phyloP scores from a whole-genome alignment of 2,797 vertebrate genomes.

The Brachyalestes nurse region DNA sequence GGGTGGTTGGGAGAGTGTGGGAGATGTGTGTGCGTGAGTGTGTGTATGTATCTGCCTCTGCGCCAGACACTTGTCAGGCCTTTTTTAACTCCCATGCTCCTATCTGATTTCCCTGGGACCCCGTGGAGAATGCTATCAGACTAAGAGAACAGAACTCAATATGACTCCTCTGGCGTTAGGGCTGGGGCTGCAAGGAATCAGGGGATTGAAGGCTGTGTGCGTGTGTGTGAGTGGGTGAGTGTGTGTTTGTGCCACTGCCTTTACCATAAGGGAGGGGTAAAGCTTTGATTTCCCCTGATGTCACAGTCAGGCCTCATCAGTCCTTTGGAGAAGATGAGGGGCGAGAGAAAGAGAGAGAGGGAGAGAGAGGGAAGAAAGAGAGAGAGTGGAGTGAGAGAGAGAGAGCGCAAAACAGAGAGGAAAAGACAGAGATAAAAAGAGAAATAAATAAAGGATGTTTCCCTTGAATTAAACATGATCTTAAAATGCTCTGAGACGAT shows the following conservation, averaged over 20 bases:
- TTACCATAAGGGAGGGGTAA: constrained; percentile 49
- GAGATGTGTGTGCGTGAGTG: constrained; percentile 15
- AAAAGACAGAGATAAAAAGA: constrained; percentile 36
- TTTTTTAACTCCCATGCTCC: constrained; percentile 47
- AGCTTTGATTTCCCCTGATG: constrained; percentile 75
- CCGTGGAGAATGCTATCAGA: constrained; percentile 57
- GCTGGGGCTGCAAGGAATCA: constrained; percentile 34
- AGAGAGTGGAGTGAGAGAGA: too few species aligned
- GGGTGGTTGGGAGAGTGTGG: constrained; percentile 5
- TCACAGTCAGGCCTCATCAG: constrained; percentile 69
- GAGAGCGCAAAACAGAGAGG: background rate
- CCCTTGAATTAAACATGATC: constrained; percentile 76
- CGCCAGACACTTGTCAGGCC: constrained; percentile 44
- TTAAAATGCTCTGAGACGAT: constrained; percentile 69
- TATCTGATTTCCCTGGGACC: constrained; percentile 55
- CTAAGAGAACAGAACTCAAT: constrained; percentile 43
- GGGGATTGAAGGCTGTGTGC: constrained; percentile 26
- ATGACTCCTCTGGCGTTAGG: constrained; percentile 40
- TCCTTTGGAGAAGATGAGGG: constrained; percentile 55
- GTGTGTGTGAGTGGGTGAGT: constrained; percentile 38
- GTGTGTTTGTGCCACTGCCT: constrained; percentile 29
- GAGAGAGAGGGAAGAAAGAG: constrained; percentile 18
- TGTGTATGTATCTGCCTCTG: constrained; percentile 30
- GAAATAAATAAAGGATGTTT: constrained; percentile 52
- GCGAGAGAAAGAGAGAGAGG: too few species aligned